phyloP scores from a whole-genome alignment of 2,888 invertebrate genomes.

The Cataglyphis rosenhaueri region DNA sequence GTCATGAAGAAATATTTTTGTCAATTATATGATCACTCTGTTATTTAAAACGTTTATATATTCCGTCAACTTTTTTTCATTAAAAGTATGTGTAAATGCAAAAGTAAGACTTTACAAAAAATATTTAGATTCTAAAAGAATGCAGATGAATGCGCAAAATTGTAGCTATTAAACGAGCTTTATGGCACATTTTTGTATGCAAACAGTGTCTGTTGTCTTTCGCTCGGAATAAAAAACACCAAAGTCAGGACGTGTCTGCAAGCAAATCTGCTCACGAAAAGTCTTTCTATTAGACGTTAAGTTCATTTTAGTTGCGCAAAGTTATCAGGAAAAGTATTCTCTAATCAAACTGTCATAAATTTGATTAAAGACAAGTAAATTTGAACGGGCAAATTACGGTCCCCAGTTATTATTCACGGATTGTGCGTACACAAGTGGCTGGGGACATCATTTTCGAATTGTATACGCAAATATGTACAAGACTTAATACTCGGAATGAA shows the following conservation, averaged over 20 bases:
- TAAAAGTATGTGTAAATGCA: background rate
- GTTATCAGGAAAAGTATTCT: background rate
- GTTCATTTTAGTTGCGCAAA: background rate
- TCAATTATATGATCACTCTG: background rate
- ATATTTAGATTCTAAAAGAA: background rate
- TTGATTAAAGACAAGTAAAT: background rate
- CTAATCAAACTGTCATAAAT: background rate
- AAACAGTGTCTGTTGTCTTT: constrained; percentile 2
- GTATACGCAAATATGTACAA: no score
- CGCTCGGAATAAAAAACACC: background rate
- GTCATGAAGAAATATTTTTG: background rate
- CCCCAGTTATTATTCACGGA: no score
- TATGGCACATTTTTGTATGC: background rate
- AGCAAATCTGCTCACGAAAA: background rate
- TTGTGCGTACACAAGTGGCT: no score
- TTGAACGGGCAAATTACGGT: no score
- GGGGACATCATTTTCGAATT: no score
- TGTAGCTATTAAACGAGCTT: background rate
- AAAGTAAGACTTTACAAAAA: background rate
- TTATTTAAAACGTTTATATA: background rate
- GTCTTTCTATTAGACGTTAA: background rate
- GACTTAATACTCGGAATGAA: background rate
- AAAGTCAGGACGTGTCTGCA: background rate
- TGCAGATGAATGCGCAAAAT: background rate
- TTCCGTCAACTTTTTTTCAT: background rate